Conservation (phyloP, 2,797 vertebrate species). For the Austrolebias charrua region DNA sequence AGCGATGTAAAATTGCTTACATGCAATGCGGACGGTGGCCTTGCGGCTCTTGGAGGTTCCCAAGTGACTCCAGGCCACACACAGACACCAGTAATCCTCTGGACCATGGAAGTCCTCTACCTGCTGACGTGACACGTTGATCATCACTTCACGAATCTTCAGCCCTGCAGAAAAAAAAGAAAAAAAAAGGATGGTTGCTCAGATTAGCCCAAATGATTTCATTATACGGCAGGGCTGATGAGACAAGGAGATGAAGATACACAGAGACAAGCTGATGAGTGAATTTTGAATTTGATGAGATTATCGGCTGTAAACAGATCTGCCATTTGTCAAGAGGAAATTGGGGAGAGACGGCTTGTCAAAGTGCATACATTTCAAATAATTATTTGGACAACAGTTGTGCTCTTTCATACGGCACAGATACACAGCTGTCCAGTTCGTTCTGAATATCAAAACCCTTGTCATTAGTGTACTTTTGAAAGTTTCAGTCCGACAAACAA, state of each 20-base stretch:
- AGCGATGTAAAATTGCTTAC: slow-evolving; percentile 78
- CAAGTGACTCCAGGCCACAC: slow-evolving; percentile 96
- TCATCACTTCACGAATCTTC: slow-evolving; percentile 92
- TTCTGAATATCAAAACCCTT: slow-evolving; percentile 2
- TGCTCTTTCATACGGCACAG: background rate
- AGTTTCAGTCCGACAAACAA: slow-evolving; percentile 18
- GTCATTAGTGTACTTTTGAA: slow-evolving; percentile 13
- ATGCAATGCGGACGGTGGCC: slow-evolving; percentile 93
- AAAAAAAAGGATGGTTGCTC: slow-evolving; percentile 11
- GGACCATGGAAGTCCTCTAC: slow-evolving; percentile 97
- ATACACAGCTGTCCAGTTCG: slow-evolving; percentile 2
- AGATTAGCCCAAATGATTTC: slow-evolving; percentile 32
- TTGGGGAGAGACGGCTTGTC: slow-evolving; percentile 14
- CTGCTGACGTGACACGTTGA: slow-evolving; percentile 96
- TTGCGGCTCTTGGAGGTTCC: slow-evolving; percentile 98
- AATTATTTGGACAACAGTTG: slow-evolving; percentile 11
- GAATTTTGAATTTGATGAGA: slow-evolving; percentile 56
- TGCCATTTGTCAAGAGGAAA: slow-evolving; percentile 33
- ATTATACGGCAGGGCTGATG: slow-evolving; percentile 32
- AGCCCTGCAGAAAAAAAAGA: slow-evolving; percentile 82
- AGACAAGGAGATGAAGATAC: slow-evolving; percentile 35
- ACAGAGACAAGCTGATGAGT: slow-evolving; percentile 32
- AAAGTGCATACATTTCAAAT: slow-evolving; percentile 12
- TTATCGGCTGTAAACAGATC: slow-evolving; percentile 61
- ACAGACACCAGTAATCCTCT: slow-evolving; percentile 97